Base-by-base conservation (phyloP, 2,797 vertebrate genomes). In the Chromobotia macracanthus region DNA sequence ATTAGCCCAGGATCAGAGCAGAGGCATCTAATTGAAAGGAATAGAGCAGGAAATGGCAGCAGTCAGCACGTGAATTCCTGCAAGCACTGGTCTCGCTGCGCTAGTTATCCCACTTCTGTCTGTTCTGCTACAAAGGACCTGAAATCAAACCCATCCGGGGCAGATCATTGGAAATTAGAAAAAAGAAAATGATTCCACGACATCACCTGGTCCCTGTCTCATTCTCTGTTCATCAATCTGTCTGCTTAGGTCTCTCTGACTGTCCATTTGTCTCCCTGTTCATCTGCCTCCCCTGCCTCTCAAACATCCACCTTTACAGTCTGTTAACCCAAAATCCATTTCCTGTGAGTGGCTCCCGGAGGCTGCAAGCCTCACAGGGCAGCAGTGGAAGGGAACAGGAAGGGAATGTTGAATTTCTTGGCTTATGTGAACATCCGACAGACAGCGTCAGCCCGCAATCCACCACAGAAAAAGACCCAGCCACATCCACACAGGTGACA, bases 11-110 rank as follows among this genome's bases (percentile, higher is more conserved):
- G 89, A 89, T 86, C 83, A 84, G 86, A 69, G 70, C 87, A 84
- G 89, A 85, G 90, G 88, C 87, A 81, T 86, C 89, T 93, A 93
- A 93, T 92, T 94, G 92, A 94, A 94, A 94, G 91, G 87, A 86
- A 92, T 90, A 87, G 81, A 82, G 87, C 87, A 84, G 87, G 87
- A 92, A 90, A 90, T 82, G 84, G 87, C 87, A 84, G 87, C 80
- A 91, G 92, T 90, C 90, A 88, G 89, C 87, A 88, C 87, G 87
- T 88, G 88, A 87, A 72, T 66, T 72, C 68, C 74, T 82, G 74
- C 68, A 72, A 77, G 79, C 38, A 9, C 53, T 23, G 46, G 60
- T 56, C 16, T 79, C 61, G 50, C 48, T 41, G 64, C 55, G 35
- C 76, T 41, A 31, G 58, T 78, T 70, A 68, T 61, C 67, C 60